phyloP scores from a whole-genome alignment of 2,113 vertebrate genomes.

The Rhynchomys soricoides region DNA sequence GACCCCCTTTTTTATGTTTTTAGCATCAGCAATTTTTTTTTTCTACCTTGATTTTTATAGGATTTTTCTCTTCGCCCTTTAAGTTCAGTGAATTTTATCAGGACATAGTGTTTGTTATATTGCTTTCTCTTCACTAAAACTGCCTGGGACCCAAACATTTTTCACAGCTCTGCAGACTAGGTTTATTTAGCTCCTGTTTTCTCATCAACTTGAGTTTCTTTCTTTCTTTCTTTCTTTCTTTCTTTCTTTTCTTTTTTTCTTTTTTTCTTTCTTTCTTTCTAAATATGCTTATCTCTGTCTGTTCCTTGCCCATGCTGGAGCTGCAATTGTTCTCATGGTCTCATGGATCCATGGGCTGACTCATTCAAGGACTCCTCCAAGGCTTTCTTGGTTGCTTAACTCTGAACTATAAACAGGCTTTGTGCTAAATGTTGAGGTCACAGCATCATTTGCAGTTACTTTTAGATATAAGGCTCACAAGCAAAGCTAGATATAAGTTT shows the following conservation, averaged over 20 bases:
- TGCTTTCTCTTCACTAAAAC: neutral
- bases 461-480: neutral
- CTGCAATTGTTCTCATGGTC: neutral
- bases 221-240: neutral
- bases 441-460: neutral
- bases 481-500: neutral
- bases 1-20: neutral
- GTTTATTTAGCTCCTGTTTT: slow-evolving; percentile 28
- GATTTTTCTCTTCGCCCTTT: slow-evolving; percentile 45
- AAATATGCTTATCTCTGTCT: neutral
- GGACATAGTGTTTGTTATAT: neutral
- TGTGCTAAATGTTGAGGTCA: neutral
- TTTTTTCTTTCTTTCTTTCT: too few relatives aligned
- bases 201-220: slow-evolving; percentile 1
- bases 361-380: neutral
- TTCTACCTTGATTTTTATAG: neutral
- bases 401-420: neutral
- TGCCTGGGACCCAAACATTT: neutral
- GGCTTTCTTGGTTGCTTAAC: neutral
- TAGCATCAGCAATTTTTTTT: neutral
- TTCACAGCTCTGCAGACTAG: slow-evolving; percentile 36
- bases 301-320: neutral
- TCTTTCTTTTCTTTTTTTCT: neutral
- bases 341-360: neutral
- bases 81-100: slow-evolving; percentile 1